Conservation (phyloP, 2,797 vertebrate genomes). For the Darevskia mixta region DNA sequence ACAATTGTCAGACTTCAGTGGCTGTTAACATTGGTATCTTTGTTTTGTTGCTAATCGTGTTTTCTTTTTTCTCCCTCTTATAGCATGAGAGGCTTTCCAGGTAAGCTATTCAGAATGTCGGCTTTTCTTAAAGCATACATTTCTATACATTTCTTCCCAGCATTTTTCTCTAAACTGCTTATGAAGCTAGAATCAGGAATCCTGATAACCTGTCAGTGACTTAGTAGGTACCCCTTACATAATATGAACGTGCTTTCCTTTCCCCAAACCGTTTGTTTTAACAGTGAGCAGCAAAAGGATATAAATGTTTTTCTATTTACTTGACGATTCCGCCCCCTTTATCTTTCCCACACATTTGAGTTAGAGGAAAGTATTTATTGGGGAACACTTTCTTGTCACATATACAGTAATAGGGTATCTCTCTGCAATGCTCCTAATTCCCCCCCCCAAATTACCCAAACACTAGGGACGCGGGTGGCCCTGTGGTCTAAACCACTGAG, state of each 20-base stretch:
- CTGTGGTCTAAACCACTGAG: too few species aligned
- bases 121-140: slow-evolving; percentile 5
- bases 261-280: background rate
- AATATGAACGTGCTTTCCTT: background rate
- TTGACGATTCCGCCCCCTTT: background rate
- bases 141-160: background rate
- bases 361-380: background rate
- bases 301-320: background rate
- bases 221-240: background rate
- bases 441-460: background rate
- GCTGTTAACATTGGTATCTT: slow-evolving; percentile 20
- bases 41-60: slow-evolving; percentile 53
- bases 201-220: background rate
- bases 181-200: background rate
- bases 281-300: background rate
- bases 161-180: background rate
- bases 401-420: background rate
- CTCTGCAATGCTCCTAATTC: background rate
- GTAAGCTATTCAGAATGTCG: slow-evolving; percentile 78
- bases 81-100: slow-evolving; percentile 93
- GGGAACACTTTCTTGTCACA: background rate
- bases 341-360: background rate
- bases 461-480: too few species aligned
- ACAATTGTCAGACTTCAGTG: background rate
- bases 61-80: slow-evolving; percentile 70